Evolutionary conservation across 1,140 invertebrate species (phyloP).

Genomic region (Carcinoscorpius rotundicauda): DNA sequence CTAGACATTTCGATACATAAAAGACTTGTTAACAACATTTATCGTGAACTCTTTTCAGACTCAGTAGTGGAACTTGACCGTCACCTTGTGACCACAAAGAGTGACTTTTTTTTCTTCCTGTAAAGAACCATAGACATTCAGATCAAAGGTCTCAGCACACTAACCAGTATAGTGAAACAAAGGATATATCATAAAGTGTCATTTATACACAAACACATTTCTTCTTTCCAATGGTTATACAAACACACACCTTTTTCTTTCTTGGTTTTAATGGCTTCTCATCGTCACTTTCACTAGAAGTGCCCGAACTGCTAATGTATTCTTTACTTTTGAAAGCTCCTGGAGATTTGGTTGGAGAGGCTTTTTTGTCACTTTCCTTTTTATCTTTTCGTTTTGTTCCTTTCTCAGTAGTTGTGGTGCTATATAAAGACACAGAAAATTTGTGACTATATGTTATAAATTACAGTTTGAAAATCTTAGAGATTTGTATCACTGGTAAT

Average conservation of each 20-base stretch:
- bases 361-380: conserved; percentile 5
- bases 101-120: too few relatives aligned
- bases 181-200: conserved; percentile 5
- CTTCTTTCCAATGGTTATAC: background rate
- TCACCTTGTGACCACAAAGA: too few relatives aligned
- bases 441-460: background rate
- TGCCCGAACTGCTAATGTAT: conserved; percentile 46
- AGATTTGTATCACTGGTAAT: background rate
- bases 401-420: background rate
- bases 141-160: too few relatives aligned
- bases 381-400: conserved; percentile 12
- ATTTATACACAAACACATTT: background rate
- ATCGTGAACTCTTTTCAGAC: too few relatives aligned
- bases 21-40: too few relatives aligned
- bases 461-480: background rate
- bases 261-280: conserved; percentile 13
- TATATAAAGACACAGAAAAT: background rate
- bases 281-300: conserved; percentile 18
- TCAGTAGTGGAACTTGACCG: too few relatives aligned
- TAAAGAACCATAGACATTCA: too few relatives aligned
- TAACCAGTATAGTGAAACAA: background rate
- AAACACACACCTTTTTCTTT: conserved; percentile 2
- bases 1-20: too few relatives aligned
- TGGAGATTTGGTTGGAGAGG: conserved; percentile 17
- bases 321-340: conserved; percentile 73